Conservation (phyloP, 2,888 invertebrate species). For the Drosophila borborema region DNA sequence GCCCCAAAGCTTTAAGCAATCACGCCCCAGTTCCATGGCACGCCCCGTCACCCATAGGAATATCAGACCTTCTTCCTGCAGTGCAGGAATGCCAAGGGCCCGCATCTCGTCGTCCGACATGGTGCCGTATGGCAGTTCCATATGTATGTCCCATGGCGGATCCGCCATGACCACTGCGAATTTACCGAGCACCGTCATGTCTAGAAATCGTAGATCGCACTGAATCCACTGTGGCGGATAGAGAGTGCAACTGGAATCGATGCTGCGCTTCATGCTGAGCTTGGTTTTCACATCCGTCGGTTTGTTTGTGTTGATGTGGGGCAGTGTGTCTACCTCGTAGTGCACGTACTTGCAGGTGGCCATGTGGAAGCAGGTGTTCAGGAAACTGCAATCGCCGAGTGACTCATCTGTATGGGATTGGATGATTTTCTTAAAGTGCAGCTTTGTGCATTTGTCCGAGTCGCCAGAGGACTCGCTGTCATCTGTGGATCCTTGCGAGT, state of each 20-base stretch:
- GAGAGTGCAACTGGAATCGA: conserved; percentile 87
- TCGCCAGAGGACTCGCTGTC: conserved; percentile 61
- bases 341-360: conserved; percentile 99
- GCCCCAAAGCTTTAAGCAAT: conserved; percentile 98
- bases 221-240: conserved; percentile 98
- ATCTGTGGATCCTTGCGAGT: conserved; percentile 68
- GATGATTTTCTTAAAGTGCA: conserved; percentile 98
- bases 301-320: conserved; percentile 83
- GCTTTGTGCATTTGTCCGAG: conserved; percentile 91
- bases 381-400: conserved; percentile 98
- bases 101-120: conserved; percentile 99
- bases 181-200: conserved; percentile 89
- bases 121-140: conserved; percentile 98
- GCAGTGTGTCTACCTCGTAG: conserved; percentile 95
- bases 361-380: conserved; percentile 99
- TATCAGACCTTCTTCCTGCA: conserved; percentile 98
- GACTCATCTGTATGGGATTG: conserved; percentile 97
- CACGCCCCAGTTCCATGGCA: conserved; percentile 93
- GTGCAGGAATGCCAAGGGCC: conserved; percentile 95
- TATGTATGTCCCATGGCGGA: conserved; percentile 99
- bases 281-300: conserved; percentile 84
- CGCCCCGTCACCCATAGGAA: conserved; percentile 99
- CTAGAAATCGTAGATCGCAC: conserved; percentile 92
- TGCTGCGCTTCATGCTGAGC: conserved; percentile 82
- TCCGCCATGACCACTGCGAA: conserved; percentile 99